Evolutionary conservation across 2,113 vertebrate species (phyloP).

Genomic region (Rutilus rutilus): DNA sequence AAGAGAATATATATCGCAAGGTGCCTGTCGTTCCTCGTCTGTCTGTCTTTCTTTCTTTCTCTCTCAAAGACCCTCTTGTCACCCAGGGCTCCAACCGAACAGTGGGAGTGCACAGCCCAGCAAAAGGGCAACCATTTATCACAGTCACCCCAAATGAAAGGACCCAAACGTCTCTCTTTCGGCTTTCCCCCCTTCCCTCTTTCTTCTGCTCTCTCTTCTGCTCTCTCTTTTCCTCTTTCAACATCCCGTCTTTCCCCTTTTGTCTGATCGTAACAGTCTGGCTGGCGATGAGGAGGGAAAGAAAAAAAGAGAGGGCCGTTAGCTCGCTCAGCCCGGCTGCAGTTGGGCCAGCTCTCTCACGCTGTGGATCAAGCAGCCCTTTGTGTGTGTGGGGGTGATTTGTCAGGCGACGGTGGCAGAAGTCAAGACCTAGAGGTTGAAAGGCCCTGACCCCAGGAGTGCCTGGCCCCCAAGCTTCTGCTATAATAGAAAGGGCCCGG

Average conservation of each 20-base stretch:
- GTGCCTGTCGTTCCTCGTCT: slow-evolving; percentile 33
- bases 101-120: slow-evolving; percentile 80
- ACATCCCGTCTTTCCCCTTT: slow-evolving; percentile 72
- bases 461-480: slow-evolving; percentile 85
- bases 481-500: slow-evolving; percentile 81
- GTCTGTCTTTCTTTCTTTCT: slow-evolving; percentile 59
- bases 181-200: slow-evolving; percentile 50
- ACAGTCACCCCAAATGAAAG: slow-evolving; percentile 92
- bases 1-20: slow-evolving; percentile 44
- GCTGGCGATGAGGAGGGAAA: slow-evolving; percentile 71
- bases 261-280: slow-evolving; percentile 82
- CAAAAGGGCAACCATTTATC: slow-evolving; percentile 94
- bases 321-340: slow-evolving; percentile 67
- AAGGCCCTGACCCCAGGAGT: slow-evolving; percentile 98
- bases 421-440: slow-evolving; percentile 98
- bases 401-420: slow-evolving; percentile 96
- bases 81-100: slow-evolving; percentile 82
- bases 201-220: slow-evolving; percentile 42
- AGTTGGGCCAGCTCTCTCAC: slow-evolving; percentile 78
- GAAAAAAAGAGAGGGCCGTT: slow-evolving; percentile 32
- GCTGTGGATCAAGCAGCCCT: slow-evolving; percentile 86
- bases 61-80: slow-evolving; percentile 78
- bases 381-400: slow-evolving; percentile 89
- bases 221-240: slow-evolving; percentile 62
- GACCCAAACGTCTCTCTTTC: slow-evolving; percentile 89